A percentile compares a stretch with the other conserved stretches of the same genome.
phyloP scores from a whole-genome alignment of 2,888 invertebrate species.

The Monopis laevigella region DNA sequence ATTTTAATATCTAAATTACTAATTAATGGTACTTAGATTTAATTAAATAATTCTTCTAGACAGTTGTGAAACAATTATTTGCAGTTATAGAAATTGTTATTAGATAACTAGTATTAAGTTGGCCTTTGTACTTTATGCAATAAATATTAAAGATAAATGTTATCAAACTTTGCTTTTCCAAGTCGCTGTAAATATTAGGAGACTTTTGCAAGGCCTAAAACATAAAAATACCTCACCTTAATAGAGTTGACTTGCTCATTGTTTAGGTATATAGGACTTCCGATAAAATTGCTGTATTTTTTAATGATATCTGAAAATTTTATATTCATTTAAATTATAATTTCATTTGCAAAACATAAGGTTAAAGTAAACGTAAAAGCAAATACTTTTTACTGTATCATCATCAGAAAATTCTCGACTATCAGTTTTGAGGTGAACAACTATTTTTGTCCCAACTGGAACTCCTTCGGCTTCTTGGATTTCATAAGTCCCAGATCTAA shows the following conservation, averaged over 20 bases:
- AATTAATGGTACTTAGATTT: no score
- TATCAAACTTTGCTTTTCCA: no score
- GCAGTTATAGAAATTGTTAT: no score
- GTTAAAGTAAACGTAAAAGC: background rate
- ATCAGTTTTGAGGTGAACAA: constrained; percentile 88
- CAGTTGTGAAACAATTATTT: no score
- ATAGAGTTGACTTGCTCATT: constrained; percentile 89
- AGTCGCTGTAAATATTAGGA: no score
- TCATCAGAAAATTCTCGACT: constrained; percentile 91
- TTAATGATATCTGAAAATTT: constrained; percentile 78
- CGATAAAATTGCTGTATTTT: constrained; percentile 98
- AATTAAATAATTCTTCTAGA: no score
- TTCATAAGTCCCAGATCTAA: constrained; percentile 86
- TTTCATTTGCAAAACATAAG: background rate
- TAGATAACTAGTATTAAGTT: no score
- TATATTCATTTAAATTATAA: background rate
- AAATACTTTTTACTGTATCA: constrained; percentile 76
- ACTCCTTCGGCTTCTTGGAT: constrained; percentile 87
- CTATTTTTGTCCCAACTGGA: constrained; percentile 91
- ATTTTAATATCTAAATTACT: no score
- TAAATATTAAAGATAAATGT: no score
- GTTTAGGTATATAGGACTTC: constrained; percentile 91
- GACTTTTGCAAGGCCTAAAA: no score
- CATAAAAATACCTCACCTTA: no score
- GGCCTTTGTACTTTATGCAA: no score